A percentile compares a stretch with the other conserved stretches of the same genome.
Conservation (phyloP, 2,797 vertebrate genomes). For the Lutjanus campechanus region DNA sequence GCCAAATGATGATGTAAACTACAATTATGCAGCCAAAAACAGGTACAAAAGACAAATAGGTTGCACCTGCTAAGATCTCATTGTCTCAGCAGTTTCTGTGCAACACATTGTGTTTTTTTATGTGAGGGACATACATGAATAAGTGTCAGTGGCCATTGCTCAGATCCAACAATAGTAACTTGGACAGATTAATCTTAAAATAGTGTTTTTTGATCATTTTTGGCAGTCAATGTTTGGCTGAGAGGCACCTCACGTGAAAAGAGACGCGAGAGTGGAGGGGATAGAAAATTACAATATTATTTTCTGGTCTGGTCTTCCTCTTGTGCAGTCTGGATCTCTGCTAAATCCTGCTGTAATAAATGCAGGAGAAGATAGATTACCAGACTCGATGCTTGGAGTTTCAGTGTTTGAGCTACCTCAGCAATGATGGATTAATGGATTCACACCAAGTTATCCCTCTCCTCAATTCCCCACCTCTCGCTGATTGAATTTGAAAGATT, state of each 20-base stretch:
- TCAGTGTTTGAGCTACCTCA: conserved; percentile 66
- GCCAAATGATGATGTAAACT: background rate
- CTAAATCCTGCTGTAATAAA: conserved; percentile 76
- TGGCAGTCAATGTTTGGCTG: conserved; percentile 36
- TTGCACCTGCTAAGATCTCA: background rate
- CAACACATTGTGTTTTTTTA: background rate
- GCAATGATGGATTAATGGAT: conserved; percentile 76
- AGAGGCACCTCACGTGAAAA: conserved; percentile 36
- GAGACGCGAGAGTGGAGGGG: conserved; percentile 49
- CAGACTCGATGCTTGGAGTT: conserved; percentile 55
- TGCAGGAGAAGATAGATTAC: conserved; percentile 81
- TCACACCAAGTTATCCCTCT: conserved; percentile 62
- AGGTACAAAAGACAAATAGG: background rate
- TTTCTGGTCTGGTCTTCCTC: conserved; percentile 62
- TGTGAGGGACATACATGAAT: conserved; percentile 33
- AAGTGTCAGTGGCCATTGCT: conserved; percentile 25
- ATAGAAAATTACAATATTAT: conserved; percentile 82
- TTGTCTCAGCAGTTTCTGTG: conserved; percentile 28
- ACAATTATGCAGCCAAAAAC: background rate
- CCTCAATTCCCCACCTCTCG: conserved; percentile 62
- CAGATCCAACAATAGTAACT: conserved; percentile 18
- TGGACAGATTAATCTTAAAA: conserved; percentile 17
- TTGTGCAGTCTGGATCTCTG: conserved; percentile 52
- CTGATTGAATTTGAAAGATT: conserved; percentile 83
- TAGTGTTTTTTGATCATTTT: conserved; percentile 53